Conservation (phyloP, 2,888 invertebrate genomes). For the Rhogogaster chlorosoma region DNA sequence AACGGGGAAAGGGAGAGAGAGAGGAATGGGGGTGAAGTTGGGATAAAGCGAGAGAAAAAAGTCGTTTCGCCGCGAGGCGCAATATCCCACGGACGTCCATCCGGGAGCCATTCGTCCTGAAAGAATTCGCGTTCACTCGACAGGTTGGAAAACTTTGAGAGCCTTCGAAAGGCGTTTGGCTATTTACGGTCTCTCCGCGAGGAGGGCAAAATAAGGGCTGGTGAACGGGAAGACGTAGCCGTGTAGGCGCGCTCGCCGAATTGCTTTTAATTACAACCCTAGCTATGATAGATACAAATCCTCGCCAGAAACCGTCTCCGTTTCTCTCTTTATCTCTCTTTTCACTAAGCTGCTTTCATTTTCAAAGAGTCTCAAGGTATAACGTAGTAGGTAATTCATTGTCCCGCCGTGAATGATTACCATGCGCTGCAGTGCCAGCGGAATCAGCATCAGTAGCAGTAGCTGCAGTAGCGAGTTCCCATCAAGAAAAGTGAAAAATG, state of each 20-base stretch:
- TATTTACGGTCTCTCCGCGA: constrained; percentile 35
- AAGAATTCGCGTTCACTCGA: constrained; percentile 49
- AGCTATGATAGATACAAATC: constrained; percentile 27
- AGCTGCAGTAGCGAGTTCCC: constrained; percentile 1
- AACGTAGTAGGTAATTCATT: constrained; percentile 37
- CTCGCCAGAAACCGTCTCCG: background rate
- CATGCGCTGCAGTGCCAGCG: background rate
- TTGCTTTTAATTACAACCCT: constrained; percentile 38
- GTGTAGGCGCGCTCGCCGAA: constrained; percentile 36
- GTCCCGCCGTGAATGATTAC: constrained; percentile 22
- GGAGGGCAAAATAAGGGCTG: constrained; percentile 3
- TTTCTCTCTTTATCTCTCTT: background rate
- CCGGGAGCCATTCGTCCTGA: constrained; percentile 51
- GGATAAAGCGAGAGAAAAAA: constrained; percentile 31
- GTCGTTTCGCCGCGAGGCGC: constrained; percentile 49
- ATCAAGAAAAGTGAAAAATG: constrained; percentile 48
- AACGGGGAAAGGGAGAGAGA: background rate
- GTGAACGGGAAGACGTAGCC: background rate
- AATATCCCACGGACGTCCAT: constrained; percentile 51
- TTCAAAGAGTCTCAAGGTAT: constrained; percentile 15
- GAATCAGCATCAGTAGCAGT: background rate
- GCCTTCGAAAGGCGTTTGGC: constrained; percentile 49
- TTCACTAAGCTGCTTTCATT: constrained; percentile 17
- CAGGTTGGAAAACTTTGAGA: constrained; percentile 49
- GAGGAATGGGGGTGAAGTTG: constrained; percentile 3